A percentile compares a stretch with the other conserved stretches of the same genome.
Conservation (phyloP, 2,113 vertebrate species). For the Xiphias gladius region DNA sequence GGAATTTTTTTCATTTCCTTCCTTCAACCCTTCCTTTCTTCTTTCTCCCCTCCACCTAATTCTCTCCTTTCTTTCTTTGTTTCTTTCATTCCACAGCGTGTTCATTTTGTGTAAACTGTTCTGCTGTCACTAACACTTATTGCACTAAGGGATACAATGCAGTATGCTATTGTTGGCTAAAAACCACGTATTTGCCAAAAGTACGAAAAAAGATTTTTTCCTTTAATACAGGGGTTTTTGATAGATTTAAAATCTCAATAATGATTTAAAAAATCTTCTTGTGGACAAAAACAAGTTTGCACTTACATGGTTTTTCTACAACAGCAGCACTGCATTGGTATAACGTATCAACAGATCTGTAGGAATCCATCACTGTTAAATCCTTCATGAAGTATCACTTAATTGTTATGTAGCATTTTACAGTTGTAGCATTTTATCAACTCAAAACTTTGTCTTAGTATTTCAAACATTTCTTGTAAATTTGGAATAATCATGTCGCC, state of each 20-base stretch:
- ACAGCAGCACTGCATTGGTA: slow-evolving; percentile 55
- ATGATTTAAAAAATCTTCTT: slow-evolving; percentile 7
- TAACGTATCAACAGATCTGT: slow-evolving; percentile 54
- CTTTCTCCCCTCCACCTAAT: background rate
- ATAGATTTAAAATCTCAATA: slow-evolving; percentile 19
- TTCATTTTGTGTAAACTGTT: slow-evolving; percentile 58
- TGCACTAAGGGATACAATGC: slow-evolving; percentile 68
- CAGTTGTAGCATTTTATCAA: slow-evolving; percentile 85
- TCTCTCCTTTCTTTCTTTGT: slow-evolving; percentile 27
- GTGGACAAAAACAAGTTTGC: slow-evolving; percentile 36
- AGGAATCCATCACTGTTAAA: slow-evolving; percentile 62
- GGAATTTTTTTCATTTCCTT: slow-evolving; percentile 59
- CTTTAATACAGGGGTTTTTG: slow-evolving; percentile 36
- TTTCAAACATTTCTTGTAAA: slow-evolving; percentile 77
- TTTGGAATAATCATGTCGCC: slow-evolving; percentile 75
- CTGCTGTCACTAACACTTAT: slow-evolving; percentile 59
- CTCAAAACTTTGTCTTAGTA: slow-evolving; percentile 70
- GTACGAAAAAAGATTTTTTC: slow-evolving; percentile 11
- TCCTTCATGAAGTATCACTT: slow-evolving; percentile 66
- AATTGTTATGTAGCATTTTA: slow-evolving; percentile 85
- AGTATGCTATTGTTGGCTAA: slow-evolving; percentile 55
- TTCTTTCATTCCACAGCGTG: slow-evolving; percentile 30
- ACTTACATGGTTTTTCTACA: slow-evolving; percentile 52
- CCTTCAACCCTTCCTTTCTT: slow-evolving; percentile 21
- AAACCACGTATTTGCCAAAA: slow-evolving; percentile 59